A percentile compares a stretch with the other conserved stretches of the same genome.
phyloP scores from a whole-genome alignment of 2,888 invertebrate genomes.

The Gastrophysa polygoni region DNA sequence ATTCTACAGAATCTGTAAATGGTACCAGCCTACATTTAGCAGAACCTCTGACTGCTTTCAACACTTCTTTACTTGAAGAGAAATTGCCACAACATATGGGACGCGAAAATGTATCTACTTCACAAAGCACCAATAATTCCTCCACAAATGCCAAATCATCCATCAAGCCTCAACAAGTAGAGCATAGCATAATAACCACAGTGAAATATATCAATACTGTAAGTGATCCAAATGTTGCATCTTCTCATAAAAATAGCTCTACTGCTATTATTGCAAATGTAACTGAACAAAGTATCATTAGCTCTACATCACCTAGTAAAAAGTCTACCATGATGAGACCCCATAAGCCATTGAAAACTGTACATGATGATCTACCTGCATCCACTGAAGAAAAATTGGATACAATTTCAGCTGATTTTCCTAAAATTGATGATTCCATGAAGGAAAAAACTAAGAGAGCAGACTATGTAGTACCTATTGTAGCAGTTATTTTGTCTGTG shows the following conservation, averaged over 20 bases:
- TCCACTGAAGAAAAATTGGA: slow-evolving; percentile 1
- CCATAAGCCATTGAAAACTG: slow-evolving; percentile 14
- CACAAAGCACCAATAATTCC: neutral
- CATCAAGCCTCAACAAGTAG: neutral
- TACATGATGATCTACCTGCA: slow-evolving; percentile 13
- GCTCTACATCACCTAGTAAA: neutral
- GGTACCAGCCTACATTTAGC: neutral
- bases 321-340: slow-evolving; percentile 7
- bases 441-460: slow-evolving; percentile 52
- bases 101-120: neutral
- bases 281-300: neutral
- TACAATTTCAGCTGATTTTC: neutral
- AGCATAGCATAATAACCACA: neutral
- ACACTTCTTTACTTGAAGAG: neutral
- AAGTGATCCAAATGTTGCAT: neutral
- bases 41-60: neutral
- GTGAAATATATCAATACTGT: neutral
- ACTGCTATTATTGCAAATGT: neutral
- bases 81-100: slow-evolving; percentile 5
- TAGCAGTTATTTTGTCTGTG: slow-evolving; percentile 74
- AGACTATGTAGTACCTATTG: slow-evolving; percentile 76
- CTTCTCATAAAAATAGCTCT: neutral
- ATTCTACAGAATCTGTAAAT: neutral
- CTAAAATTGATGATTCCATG: slow-evolving; percentile 23
- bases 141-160: neutral